Conservation (phyloP, 2,113 vertebrate genomes). For the Danionella cerebrum region DNA sequence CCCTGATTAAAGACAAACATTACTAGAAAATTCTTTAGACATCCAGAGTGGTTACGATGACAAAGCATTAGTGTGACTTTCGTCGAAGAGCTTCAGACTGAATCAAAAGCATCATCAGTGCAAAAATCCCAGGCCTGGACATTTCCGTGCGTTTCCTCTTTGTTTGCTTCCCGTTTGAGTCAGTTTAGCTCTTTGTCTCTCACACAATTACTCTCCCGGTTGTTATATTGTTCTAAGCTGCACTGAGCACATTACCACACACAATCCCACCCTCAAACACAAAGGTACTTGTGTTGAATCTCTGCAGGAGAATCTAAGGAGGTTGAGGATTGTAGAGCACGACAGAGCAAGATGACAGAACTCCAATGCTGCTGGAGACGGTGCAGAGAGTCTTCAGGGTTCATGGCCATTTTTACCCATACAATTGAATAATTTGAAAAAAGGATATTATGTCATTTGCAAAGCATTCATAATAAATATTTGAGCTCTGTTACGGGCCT, state of each 20-base stretch:
- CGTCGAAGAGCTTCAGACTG: background rate
- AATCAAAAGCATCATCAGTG: slow-evolving; percentile 1
- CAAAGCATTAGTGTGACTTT: slow-evolving; percentile 2
- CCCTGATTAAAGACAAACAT: background rate
- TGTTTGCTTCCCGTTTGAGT: background rate
- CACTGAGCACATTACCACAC: background rate
- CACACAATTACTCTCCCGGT: slow-evolving; percentile 5
- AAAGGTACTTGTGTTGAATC: slow-evolving; percentile 7
- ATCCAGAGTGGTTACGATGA: too few relatives aligned
- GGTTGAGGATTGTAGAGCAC: slow-evolving; percentile 23
- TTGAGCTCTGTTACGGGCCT: too few relatives aligned
- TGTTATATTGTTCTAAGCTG: slow-evolving; percentile 14
- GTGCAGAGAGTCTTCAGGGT: too few relatives aligned
- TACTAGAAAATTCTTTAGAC: too few relatives aligned
- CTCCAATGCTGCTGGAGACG: too few relatives aligned
- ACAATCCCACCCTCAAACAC: background rate
- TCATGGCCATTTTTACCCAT: too few relatives aligned
- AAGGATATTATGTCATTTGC: too few relatives aligned
- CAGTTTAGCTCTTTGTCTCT: background rate
- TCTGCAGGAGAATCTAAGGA: background rate
- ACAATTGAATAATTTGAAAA: too few relatives aligned
- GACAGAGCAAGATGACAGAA: too few relatives aligned
- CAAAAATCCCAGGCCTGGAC: background rate
- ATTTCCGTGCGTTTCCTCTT: background rate
- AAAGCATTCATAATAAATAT: too few relatives aligned